Conservation (phyloP, 2,113 vertebrate genomes). For the Zingel zingel region DNA sequence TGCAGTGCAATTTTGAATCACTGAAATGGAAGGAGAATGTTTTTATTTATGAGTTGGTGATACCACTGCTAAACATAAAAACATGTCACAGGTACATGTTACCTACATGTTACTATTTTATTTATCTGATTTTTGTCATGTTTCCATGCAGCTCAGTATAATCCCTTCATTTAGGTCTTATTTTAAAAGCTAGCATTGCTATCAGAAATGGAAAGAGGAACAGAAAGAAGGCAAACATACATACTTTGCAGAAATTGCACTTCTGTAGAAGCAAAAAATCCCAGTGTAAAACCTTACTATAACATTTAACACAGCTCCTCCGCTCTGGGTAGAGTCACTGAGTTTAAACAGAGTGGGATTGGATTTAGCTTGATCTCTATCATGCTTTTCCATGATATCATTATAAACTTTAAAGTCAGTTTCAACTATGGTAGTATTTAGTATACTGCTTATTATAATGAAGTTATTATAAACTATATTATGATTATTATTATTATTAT, state of each 20-base stretch:
- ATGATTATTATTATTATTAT: too few relatives aligned
- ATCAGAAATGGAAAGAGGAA: constrained; percentile 14
- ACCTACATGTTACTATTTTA: neutral
- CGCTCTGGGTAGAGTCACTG: neutral
- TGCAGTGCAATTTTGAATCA: neutral
- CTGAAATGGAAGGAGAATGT: neutral
- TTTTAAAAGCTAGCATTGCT: neutral
- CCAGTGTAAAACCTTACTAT: neutral
- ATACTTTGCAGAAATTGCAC: neutral
- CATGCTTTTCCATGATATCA: too few relatives aligned
- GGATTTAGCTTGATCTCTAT: neutral
- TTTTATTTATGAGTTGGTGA: neutral
- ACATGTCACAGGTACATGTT: neutral
- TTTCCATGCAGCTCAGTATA: neutral
- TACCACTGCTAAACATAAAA: neutral
- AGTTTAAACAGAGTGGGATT: neutral
- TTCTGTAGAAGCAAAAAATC: neutral
- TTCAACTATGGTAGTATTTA: neutral
- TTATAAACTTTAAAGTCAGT: neutral
- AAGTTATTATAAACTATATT: too few relatives aligned
- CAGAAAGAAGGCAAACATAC: neutral
- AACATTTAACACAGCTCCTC: too few relatives aligned
- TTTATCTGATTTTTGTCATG: neutral
- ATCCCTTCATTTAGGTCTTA: neutral
- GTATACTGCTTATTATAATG: too few relatives aligned